A percentile compares a stretch with the other conserved stretches of the same genome.
These are phyloP conservation scores for Caerostris darwini DNA, from an alignment of 1,140 invertebrate species.

Conservation along the genomic window DNA sequence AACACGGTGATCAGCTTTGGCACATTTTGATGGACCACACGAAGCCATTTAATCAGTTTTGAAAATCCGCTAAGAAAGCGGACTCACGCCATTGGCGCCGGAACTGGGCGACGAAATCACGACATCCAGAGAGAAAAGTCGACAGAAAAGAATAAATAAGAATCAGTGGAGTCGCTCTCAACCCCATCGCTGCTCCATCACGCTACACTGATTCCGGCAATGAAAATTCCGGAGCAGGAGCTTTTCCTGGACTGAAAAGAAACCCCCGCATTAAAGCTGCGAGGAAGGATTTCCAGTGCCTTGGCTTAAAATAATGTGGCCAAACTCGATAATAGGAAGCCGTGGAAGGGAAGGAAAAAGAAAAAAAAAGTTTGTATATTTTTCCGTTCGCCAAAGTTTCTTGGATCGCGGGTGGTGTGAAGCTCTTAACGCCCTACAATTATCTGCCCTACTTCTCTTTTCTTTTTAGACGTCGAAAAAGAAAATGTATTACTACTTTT, in stretches of 20 bases:
- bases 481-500: no score
- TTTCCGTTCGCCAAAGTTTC: neutral
- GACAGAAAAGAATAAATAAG: slow-evolving; percentile 31
- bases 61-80: neutral
- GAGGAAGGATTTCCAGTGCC: neutral
- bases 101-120: slow-evolving; percentile 1
- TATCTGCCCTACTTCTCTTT: neutral
- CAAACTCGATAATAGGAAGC: slow-evolving; percentile 1
- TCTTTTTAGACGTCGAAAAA: no score
- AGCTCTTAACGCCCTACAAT: neutral
- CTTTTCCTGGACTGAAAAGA: slow-evolving; percentile 31
- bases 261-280: neutral
- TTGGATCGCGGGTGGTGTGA: neutral
- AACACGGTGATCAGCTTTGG: neutral
- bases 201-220: neutral
- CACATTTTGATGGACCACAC: neutral
- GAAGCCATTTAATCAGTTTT: slow-evolving; percentile 22
- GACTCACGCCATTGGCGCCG: neutral
- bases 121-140: neutral
- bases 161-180: neutral
- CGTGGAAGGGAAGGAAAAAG: neutral
- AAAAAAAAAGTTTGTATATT: neutral
- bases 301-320: slow-evolving; percentile 28
- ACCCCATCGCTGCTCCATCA: slow-evolving; percentile 21
- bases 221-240: slow-evolving; percentile 5